phyloP scores from a whole-genome alignment of 2,797 vertebrate species.

The Rhynchonycteris naso region DNA sequence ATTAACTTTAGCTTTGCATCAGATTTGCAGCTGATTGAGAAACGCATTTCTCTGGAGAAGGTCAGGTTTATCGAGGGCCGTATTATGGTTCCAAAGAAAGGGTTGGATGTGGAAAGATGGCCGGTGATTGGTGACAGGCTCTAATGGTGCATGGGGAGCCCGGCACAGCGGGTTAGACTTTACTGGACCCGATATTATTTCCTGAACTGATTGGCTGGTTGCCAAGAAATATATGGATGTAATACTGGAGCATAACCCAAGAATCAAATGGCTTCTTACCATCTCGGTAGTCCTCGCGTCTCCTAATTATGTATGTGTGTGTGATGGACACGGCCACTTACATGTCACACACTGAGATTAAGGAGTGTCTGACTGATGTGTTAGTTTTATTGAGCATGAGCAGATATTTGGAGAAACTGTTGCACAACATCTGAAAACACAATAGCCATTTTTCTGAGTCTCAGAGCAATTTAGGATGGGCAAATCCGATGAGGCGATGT shows the following conservation, averaged over 20 bases:
- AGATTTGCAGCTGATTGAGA: constrained; percentile 79
- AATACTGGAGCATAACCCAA: constrained; percentile 69
- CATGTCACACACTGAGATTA: constrained; percentile 2
- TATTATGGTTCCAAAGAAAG: constrained; percentile 55
- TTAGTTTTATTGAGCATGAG: constrained; percentile 18
- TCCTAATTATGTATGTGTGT: constrained; percentile 36
- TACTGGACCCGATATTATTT: constrained; percentile 71
- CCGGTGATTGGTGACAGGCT: constrained; percentile 74
- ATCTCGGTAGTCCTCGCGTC: not conserved
- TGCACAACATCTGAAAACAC: not conserved
- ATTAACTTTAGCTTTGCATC: constrained; percentile 82
- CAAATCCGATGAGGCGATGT: not conserved
- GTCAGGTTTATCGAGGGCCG: constrained; percentile 74
- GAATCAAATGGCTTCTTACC: constrained; percentile 52
- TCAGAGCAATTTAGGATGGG: not conserved
- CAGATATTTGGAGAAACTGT: constrained; percentile 38
- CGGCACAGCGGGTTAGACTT: constrained; percentile 58
- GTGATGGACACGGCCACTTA: not conserved
- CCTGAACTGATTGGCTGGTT: constrained; percentile 68
- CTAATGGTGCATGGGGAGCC: constrained; percentile 65
- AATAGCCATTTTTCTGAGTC: not conserved
- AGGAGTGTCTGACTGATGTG: not conserved
- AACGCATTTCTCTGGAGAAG: constrained; percentile 78
- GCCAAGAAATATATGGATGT: constrained; percentile 75
- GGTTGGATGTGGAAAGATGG: constrained; percentile 65